Evolutionary conservation across 2,797 vertebrate genomes (phyloP).

Genomic region (Premnoplex brunnescens): DNA sequence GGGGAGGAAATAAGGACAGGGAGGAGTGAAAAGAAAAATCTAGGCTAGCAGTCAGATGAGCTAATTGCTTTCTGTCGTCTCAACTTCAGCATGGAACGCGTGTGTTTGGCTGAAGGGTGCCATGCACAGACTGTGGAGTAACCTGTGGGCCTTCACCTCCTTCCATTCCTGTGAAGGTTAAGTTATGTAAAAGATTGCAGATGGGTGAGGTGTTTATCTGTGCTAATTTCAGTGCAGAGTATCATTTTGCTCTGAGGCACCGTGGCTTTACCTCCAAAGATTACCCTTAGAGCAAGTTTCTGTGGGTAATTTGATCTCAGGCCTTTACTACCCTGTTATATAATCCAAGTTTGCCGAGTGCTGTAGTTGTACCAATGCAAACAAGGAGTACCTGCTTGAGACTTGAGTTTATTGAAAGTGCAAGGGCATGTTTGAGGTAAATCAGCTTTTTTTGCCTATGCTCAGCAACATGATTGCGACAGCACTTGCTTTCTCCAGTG

Average conservation of each 20-base stretch:
- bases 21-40: background rate
- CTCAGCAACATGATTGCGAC: background rate
- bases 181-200: background rate
- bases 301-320: background rate
- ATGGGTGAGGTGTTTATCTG: background rate
- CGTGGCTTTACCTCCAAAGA: background rate
- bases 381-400: background rate
- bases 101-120: background rate
- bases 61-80: background rate
- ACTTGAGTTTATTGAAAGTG: background rate
- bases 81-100: background rate
- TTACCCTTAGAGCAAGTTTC: background rate
- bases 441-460: background rate
- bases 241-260: background rate
- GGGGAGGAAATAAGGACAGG: background rate
- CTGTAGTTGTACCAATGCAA: background rate
- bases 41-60: background rate
- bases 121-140: background rate
- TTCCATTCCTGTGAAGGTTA: background rate
- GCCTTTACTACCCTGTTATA: rapidly evolving
- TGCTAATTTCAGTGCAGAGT: background rate
- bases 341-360: background rate
- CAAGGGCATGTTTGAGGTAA: background rate
- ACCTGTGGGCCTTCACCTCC: background rate
- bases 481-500: background rate